Evolutionary conservation across 2,113 vertebrate genomes (phyloP), one percentile per base, ranked within the genome.

Genomic region (Octodon degus): DNA sequence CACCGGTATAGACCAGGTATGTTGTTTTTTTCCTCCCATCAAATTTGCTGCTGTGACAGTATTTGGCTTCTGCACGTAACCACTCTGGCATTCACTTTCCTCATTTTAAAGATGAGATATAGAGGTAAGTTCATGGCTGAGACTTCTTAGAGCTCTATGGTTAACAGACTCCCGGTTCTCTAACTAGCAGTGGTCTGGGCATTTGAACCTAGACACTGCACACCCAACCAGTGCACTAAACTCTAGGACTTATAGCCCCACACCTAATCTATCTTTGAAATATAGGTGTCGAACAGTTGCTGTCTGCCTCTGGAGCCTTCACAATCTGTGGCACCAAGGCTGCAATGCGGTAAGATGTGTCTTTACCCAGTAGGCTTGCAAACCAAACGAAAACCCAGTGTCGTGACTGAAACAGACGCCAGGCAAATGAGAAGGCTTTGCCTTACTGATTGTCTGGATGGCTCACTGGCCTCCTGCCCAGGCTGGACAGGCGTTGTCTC

Each of bases 71-170:
- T 77, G 67, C 2, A 62, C 11, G 27, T 82, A 27, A 87, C 32
- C 53, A 85, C 58, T 81, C 81, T 32, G 53, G 60, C 47, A 53
- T 8, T 81, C 65, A 63, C 47, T 94, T 95, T 94, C 32, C 47
- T 87, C 24, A 67, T 90, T 90, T 96, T 70, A 19, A 95, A 96
- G 90, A 60, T 81, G 34, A 96, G 25, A 5, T 60, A 11, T 68
- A 11, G 72, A 4, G 19, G 63, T 86, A 82, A 70, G 11, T 74
- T 1, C 0, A 85, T 62, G 30, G 34, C 10, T 37, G 65, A 70
- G 27, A 7, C 43, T 24, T 80, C 27, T 86, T 74, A 30, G 25
- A 84, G 47, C 7, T 68, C 50, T 37, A 50, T 67, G 22, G 80
- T 12, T 53, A 84, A 27, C 24, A 83, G 34, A 27, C 4, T 67